Evolutionary conservation across 2,888 invertebrate genomes (phyloP), one percentile per base, ranked within the genome.

Genomic region (Pardosa pseudoannulata): DNA sequence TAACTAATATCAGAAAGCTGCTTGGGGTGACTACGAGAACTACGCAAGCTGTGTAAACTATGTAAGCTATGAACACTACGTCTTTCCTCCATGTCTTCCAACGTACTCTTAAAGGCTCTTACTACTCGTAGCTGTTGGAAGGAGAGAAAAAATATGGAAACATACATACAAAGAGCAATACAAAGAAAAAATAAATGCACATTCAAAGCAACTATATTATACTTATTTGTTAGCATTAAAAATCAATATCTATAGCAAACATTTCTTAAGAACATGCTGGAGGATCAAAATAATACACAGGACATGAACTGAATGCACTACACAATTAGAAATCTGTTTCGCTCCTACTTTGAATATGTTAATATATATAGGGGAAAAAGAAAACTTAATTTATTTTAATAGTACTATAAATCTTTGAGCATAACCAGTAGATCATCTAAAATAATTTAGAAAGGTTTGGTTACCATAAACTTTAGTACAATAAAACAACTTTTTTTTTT

Each of bases 71-170:
- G 98, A 93, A 98, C 95, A 93, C 98, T 98, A 93, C 98, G 97
- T 91, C 98, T 96, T 94, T 99, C 99, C 94, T 97, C 98, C 94
- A 99, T 94, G 94, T 99, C 99, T 95, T 99, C 99, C 94, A 99
- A 94, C 92, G 96, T 98, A 92, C 98, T 98, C 94, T 96, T 98
- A 96, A 99, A 99, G 93, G 99, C 99, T 94, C 98, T 97, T 94
- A 99, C 98, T 94, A 99, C 99, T 94, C 99, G 97, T 94, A 99
- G 96, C 99, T 99, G 98, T 94, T 96, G 72, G 83, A 82, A 88
- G 86, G 81, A 81, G 70, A 87, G 79, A 76, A 82, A 88, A 83
- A 75, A 86, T 88, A 79, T 81, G 79, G 72, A 90, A 89, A 90
- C 88, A 89, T 90, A 89, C 68, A 79, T 39, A 70, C 50, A 62